Evolutionary conservation across 2,113 vertebrate species (phyloP), one percentile per base, ranked within the genome.

Genomic region (Amblyopsis rosae): DNA sequence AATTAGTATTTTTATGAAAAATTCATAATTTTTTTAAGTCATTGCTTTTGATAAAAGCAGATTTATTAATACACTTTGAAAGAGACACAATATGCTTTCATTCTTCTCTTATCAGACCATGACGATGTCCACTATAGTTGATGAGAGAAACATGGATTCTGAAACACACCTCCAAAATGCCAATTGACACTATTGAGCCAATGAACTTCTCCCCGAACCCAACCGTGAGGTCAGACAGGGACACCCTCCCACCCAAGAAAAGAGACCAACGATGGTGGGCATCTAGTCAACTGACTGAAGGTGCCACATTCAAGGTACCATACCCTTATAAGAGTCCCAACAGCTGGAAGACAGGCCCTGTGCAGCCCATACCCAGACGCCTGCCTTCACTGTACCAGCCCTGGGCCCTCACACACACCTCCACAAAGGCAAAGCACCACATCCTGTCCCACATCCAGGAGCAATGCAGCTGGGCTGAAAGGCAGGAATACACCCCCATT

Each of bases 241-340:
- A 87, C 71, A 84, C 62, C 65, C 89, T 91, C 32, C 90, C 90
- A 0, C 84, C 89, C 15, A 91, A 91, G 66, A 93, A 91, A 77
- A 88, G 91, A 71, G 89, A 91, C 77, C 86, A 87, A 67, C 80
- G 82, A 17, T 77, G 58, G 19, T 79, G 64, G 62, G 75, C 75
- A 0, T 69, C 69, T 0, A 78, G 81, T 59, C 80, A 79, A 47
- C 65, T 61, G 56, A 71, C 80, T 13, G 87, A 88, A 9, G 72
- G 73, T 6, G 81, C 75, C 0, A 79, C 84, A 9, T 93, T 93
- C 75, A 93, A 93, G 78, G 88, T 66, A 0, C 92, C 92, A 1
- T 90, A 88, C 59, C 92, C 92, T 0, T 83, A 89, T 64, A 88
- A 73, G 75, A 86, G 73, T 78, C 84, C 83, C 54, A 41, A 65